Conservation (phyloP, 2,888 invertebrate species). For the Teleiodes luculella region DNA sequence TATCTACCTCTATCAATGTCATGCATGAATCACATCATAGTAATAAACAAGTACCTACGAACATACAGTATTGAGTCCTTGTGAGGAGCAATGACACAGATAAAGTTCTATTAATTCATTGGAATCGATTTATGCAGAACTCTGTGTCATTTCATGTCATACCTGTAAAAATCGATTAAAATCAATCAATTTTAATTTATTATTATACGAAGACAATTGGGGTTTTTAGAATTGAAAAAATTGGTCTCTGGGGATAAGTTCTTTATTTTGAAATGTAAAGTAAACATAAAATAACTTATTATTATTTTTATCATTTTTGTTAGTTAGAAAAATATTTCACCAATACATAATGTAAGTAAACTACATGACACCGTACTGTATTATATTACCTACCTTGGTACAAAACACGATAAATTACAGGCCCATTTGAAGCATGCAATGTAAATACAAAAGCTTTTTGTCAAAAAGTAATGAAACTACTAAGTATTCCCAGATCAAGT, state of each 20-base stretch:
- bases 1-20: too few relatives aligned
- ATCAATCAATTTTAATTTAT: too few relatives aligned
- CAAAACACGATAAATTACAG: not conserved
- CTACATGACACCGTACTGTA: not conserved
- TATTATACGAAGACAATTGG: too few relatives aligned
- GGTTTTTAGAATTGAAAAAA: too few relatives aligned
- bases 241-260: too few relatives aligned
- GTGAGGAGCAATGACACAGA: not conserved
- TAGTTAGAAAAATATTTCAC: too few relatives aligned
- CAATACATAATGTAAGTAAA: too few relatives aligned
- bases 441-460: not conserved
- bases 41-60: too few relatives aligned
- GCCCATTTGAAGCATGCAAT: not conserved
- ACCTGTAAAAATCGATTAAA: not conserved
- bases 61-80: not conserved
- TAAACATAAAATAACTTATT: too few relatives aligned
- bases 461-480: slow-evolving; percentile 2
- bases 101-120: not conserved
- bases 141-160: not conserved
- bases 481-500: not conserved
- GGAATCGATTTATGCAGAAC: not conserved
- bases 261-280: too few relatives aligned
- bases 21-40: too few relatives aligned
- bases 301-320: too few relatives aligned
- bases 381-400: not conserved